Evolutionary conservation across 2,113 vertebrate species (phyloP).

Genomic region (Hiodon tergisus): DNA sequence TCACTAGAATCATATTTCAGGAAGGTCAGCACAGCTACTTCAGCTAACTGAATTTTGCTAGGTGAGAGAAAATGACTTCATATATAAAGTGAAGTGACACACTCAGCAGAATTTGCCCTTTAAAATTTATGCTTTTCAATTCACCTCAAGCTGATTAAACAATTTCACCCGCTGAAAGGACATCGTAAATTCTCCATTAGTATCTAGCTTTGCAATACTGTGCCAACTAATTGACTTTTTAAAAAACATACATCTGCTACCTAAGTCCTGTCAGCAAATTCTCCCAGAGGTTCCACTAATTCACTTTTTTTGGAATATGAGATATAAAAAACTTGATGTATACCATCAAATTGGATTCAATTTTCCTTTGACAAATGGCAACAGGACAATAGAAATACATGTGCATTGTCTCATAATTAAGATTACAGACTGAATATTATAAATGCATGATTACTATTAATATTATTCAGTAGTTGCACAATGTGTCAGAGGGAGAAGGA

Average conservation of each 20-base stretch:
- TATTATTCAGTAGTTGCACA: no score
- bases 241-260: constrained; percentile 1
- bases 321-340: constrained; percentile 7
- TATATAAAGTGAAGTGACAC: constrained; percentile 31
- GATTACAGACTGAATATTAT: no score
- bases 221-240: constrained; percentile 17
- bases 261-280: constrained; percentile 9
- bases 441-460: no score
- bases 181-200: constrained; percentile 30
- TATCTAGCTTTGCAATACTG: constrained; percentile 26
- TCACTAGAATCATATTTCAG: constrained; percentile 22
- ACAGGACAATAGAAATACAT: no score
- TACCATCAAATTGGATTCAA: constrained; percentile 5
- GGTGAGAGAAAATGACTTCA: constrained; percentile 29
- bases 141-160: constrained; percentile 32
- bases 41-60: constrained; percentile 26
- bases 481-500: no score
- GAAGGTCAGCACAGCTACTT: constrained; percentile 9
- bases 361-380: background rate
- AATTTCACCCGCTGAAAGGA: constrained; percentile 29
- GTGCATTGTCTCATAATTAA: no score
- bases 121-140: constrained; percentile 37
- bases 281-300: background rate
- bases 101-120: constrained; percentile 24
- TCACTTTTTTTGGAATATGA: constrained; percentile 7